Conservation (phyloP, 1,140 invertebrate species). For the Rhopalosiphum maidis region DNA sequence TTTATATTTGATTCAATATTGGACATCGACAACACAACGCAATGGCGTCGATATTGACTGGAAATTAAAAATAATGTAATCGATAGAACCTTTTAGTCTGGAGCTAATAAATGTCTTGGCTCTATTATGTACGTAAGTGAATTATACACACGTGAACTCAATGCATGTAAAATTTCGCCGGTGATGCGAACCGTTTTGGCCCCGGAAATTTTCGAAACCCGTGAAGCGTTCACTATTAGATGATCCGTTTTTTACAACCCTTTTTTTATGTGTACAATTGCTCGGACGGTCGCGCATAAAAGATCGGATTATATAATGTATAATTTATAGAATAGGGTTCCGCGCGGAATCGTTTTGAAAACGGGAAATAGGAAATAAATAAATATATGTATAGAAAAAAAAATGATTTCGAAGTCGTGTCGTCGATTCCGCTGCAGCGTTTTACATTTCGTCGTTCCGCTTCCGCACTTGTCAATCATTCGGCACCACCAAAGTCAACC, state of each 20-base stretch:
- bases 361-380: constrained; percentile 39
- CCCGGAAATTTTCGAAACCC: constrained; percentile 40
- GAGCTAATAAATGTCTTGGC: neutral
- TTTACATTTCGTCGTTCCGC: constrained; percentile 31
- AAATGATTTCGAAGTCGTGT: neutral
- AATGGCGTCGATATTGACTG: neutral
- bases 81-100: constrained; percentile 11
- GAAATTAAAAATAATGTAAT: neutral
- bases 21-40: neutral
- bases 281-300: constrained; percentile 42
- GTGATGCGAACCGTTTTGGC: constrained; percentile 14
- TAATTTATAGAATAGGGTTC: neutral
- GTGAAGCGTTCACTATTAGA: constrained; percentile 51
- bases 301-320: constrained; percentile 30
- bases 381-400: neutral
- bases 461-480: constrained; percentile 53
- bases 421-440: neutral
- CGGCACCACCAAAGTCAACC: neutral
- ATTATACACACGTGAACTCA: constrained; percentile 28
- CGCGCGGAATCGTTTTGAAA: constrained; percentile 42
- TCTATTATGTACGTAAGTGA: constrained; percentile 10
- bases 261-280: constrained; percentile 42
- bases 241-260: constrained; percentile 50
- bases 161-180: constrained; percentile 28
- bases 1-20: constrained; percentile 30